Percentiles rank a stretch among this genome's conserved stretches.
Evolutionary conservation across 2,888 invertebrate genomes (phyloP).

Genomic region (Belgica antarctica): DNA sequence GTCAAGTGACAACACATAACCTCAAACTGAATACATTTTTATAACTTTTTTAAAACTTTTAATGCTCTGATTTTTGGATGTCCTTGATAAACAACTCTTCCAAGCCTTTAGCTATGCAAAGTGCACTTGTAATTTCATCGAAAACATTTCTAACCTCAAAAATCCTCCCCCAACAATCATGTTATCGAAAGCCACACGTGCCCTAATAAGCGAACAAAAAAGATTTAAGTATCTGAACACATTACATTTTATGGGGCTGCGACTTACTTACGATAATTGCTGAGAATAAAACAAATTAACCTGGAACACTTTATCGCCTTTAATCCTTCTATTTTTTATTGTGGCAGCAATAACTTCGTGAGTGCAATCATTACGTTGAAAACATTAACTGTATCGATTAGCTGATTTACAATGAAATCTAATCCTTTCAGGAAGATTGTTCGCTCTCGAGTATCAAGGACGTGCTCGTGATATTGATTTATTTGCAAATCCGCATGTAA

Average conservation of each 20-base stretch:
- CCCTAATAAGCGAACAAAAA: constrained; percentile 33
- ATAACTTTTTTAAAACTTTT: too few relatives aligned
- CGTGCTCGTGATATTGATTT: constrained; percentile 30
- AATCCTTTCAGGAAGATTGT: not conserved
- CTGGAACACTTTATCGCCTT: constrained; percentile 34
- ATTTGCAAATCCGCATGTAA: constrained; percentile 36
- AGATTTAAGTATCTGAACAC: not conserved
- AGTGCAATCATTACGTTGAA: not conserved
- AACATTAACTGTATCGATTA: not conserved
- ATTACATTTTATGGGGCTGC: not conserved
- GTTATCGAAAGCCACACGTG: too few relatives aligned
- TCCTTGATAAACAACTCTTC: too few relatives aligned
- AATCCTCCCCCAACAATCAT: too few relatives aligned
- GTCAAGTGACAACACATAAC: too few relatives aligned
- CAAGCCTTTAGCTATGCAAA: too few relatives aligned
- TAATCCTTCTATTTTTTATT: constrained; percentile 43
- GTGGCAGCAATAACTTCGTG: not conserved
- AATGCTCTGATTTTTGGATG: not conserved
- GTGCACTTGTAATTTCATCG: too few relatives aligned
- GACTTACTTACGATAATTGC: constrained; percentile 30
- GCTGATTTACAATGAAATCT: not conserved
- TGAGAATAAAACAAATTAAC: constrained; percentile 31
- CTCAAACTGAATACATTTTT: too few relatives aligned
- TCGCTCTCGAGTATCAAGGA: not conserved
- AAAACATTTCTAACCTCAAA: too few relatives aligned